A percentile compares a stretch with the other conserved stretches of the same genome.
phyloP scores from a whole-genome alignment of 2,113 vertebrate species.

The Myxocyprinus asiaticus region DNA sequence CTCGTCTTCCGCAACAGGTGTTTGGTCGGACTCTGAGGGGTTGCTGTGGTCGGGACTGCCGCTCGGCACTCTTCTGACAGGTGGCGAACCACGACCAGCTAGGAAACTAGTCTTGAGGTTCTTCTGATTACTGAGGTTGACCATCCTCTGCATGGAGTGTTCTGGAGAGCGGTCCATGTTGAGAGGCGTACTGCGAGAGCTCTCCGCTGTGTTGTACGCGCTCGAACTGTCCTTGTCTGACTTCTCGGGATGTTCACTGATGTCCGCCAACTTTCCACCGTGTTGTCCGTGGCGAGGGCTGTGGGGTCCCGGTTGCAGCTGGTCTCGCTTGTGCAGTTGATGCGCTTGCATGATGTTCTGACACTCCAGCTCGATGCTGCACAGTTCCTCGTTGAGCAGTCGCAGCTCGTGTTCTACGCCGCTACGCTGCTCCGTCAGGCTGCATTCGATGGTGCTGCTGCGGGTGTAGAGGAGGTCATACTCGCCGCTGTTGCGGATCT shows the following conservation, averaged over 20 bases:
- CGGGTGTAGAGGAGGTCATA: constrained; percentile 92
- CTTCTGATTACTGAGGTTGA: constrained; percentile 89
- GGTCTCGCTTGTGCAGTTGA: constrained; percentile 81
- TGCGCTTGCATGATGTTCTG: constrained; percentile 97
- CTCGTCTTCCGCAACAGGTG: constrained; percentile 69
- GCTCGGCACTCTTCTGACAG: constrained; percentile 68
- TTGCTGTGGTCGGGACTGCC: constrained; percentile 75
- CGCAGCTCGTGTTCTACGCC: constrained; percentile 90
- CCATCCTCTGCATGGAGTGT: constrained; percentile 88
- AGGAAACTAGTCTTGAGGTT: constrained; percentile 80
- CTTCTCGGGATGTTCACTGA: constrained; percentile 87
- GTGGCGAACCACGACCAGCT: constrained; percentile 49
- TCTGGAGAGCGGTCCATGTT: constrained; percentile 88
- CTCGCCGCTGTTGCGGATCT: constrained; percentile 88
- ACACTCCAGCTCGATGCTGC: constrained; percentile 93
- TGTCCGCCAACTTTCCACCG: constrained; percentile 80
- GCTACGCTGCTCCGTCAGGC: constrained; percentile 75
- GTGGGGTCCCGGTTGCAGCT: constrained; percentile 60
- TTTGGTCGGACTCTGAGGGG: constrained; percentile 67
- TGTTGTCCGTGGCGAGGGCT: constrained; percentile 54
- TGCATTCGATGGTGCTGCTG: constrained; percentile 88
- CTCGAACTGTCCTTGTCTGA: constrained; percentile 98
- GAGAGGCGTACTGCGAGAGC: constrained; percentile 89
- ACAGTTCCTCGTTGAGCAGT: constrained; percentile 92
- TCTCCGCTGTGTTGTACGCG: constrained; percentile 95